phyloP scores from a whole-genome alignment of 2,888 invertebrate genomes.

The Tyria jacobaeae region DNA sequence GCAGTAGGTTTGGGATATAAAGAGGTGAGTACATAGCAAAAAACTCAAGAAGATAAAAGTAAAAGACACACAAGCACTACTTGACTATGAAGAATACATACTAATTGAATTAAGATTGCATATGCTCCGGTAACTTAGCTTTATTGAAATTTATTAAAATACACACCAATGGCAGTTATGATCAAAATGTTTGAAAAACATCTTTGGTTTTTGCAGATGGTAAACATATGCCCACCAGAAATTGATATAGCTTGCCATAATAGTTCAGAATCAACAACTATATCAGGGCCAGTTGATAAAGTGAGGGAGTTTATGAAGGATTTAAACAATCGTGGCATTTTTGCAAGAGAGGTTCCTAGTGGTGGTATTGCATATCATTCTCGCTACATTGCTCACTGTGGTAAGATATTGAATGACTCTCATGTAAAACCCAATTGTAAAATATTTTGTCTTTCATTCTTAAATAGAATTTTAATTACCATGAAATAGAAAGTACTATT shows the following conservation, averaged over 20 bases:
- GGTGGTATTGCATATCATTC: conserved; percentile 96
- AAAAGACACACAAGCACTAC: too few relatives aligned
- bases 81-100: too few relatives aligned
- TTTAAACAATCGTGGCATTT: conserved; percentile 66
- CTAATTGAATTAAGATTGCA: too few relatives aligned
- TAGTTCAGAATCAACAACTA: conserved; percentile 90
- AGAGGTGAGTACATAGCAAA: conserved; percentile 57
- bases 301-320: conserved; percentile 85
- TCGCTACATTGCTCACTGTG: conserved; percentile 90
- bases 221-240: conserved; percentile 77
- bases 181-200: too few relatives aligned
- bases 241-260: conserved; percentile 93
- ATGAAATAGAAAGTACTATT: too few relatives aligned
- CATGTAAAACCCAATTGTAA: not conserved
- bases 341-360: conserved; percentile 80
- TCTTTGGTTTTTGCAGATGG: not conserved
- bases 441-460: not conserved
- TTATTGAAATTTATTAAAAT: too few relatives aligned
- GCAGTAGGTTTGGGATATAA: conserved; percentile 90
- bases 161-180: too few relatives aligned
- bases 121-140: too few relatives aligned
- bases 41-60: not conserved
- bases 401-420: conserved; percentile 49
- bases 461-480: not conserved
- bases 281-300: conserved; percentile 90